Evolutionary conservation across 1,140 invertebrate species (phyloP), one percentile per base, ranked within the genome.

Genomic region (Bombyx mori): DNA sequence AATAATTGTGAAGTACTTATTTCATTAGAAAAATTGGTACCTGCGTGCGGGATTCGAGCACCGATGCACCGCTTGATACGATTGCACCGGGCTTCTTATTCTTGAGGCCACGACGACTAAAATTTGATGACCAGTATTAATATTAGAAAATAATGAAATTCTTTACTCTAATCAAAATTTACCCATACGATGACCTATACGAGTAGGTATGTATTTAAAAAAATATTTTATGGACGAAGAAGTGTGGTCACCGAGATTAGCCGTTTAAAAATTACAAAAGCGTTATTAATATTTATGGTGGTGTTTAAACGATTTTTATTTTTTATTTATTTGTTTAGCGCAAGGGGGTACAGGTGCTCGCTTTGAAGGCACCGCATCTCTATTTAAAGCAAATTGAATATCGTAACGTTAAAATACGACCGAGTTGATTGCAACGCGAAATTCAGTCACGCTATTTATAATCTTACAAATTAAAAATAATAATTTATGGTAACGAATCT

Each of bases 261-360:
- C 54, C 63, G 58, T 71, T 76, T 75, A 76, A 65, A 65, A 59
- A 63, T 70, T 58, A 63, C 63, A 70, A 72, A 73, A 65, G 68
- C 68, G 69, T 76, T 79, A 82, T 79, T 77, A 82, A 82, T 82
- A 86, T 82, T 84, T 82, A 86, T 84, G 70, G 68, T 69, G 58
- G 64, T 60, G 68, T 56, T 69, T 77, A 77, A 75, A 76, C 65
- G 70, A 55, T 69, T 35, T 52, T 44, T 62, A 44, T 73, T 77
- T 78, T 76, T 72, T 71, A 71, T 70, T 73, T 83, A 81, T 86
- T 86, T 83, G 73, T 73, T 80, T 83, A 79, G 73, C 73, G 70
- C 69, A 62, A 66, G 65, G 74, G 71, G 75, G 71, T 71, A 77
- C 79, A 81, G 78, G 74, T 82, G 79, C 68, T 64, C 59, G 58